Conservation (phyloP, 2,888 invertebrate genomes). For the Sceliomorpha sp. region DNA sequence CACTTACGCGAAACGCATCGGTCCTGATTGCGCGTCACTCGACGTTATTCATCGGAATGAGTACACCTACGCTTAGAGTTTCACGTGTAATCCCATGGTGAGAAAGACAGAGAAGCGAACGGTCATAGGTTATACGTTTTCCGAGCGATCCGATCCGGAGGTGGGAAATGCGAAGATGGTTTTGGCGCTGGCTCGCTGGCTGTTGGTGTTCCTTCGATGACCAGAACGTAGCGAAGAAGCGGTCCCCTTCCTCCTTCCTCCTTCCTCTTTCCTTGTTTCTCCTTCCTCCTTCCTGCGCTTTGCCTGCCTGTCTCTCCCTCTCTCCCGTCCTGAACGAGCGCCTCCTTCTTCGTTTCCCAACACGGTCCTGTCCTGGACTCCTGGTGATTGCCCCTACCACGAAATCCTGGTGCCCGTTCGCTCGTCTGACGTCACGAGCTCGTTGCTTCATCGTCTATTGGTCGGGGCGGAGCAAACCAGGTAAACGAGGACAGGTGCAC, state of each 20-base stretch:
- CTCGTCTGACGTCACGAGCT: conserved; percentile 67
- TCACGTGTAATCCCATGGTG: conserved; percentile 35
- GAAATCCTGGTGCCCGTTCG: conserved; percentile 47
- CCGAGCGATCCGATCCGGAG: conserved; percentile 46
- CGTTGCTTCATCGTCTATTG: conserved; percentile 66
- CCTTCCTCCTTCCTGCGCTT: conserved; percentile 9
- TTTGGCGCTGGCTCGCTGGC: conserved; percentile 46
- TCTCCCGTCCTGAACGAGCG: conserved; percentile 60
- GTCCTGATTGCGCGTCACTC: not conserved
- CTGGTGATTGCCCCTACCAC: conserved; percentile 76
- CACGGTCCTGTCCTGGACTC: conserved; percentile 78
- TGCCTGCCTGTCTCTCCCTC: conserved; percentile 56
- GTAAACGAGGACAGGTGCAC: conserved; percentile 74
- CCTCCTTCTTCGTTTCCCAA: conserved; percentile 58
- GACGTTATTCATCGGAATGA: conserved; percentile 1
- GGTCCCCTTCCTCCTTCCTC: conserved; percentile 46
- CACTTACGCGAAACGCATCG: not conserved
- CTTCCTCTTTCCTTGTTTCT: conserved; percentile 12
- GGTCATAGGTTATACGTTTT: no score
- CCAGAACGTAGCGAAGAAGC: conserved; percentile 39
- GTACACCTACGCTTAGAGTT: not conserved
- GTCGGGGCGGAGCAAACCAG: conserved; percentile 74
- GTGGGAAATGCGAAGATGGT: conserved; percentile 62
- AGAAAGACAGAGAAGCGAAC: no score
- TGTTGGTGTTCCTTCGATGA: conserved; percentile 40